A percentile compares a stretch with the other conserved stretches of the same genome.
Evolutionary conservation across 2,113 vertebrate genomes (phyloP).

Genomic region (Morone saxatilis): DNA sequence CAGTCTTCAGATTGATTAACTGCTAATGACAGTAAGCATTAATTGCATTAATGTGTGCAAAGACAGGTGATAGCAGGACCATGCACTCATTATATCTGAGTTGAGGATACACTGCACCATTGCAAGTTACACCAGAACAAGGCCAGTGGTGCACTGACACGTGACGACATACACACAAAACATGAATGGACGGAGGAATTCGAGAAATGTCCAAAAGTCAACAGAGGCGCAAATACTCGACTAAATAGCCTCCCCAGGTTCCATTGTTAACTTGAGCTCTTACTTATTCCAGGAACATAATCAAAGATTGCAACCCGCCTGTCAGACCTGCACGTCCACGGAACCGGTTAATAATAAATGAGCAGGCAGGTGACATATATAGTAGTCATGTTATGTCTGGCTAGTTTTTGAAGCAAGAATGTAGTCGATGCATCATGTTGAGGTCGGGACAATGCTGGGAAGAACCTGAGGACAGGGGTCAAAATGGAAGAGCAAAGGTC

Average conservation of each 20-base stretch:
- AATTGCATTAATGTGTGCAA: background rate
- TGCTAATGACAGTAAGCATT: background rate
- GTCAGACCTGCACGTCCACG: slow-evolving; percentile 7
- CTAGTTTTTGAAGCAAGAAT: slow-evolving; percentile 43
- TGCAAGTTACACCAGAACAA: slow-evolving; percentile 50
- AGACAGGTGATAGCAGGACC: background rate
- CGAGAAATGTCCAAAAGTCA: slow-evolving; percentile 73
- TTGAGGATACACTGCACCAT: slow-evolving; percentile 8
- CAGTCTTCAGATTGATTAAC: background rate
- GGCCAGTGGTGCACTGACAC: slow-evolving; percentile 56
- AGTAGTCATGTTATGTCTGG: slow-evolving; percentile 43
- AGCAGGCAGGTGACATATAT: slow-evolving; percentile 29
- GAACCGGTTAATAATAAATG: slow-evolving; percentile 44
- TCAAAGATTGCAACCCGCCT: slow-evolving; percentile 36
- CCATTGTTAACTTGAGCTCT: slow-evolving; percentile 71
- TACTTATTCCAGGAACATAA: slow-evolving; percentile 62
- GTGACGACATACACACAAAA: slow-evolving; percentile 58
- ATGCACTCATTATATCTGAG: slow-evolving; percentile 21
- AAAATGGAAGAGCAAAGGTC: slow-evolving; percentile 57
- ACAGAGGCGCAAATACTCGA: slow-evolving; percentile 55
- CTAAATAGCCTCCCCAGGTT: slow-evolving; percentile 60
- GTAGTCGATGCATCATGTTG: slow-evolving; percentile 7
- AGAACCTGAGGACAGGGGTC: slow-evolving; percentile 41
- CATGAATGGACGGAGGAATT: slow-evolving; percentile 71
- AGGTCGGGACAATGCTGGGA: slow-evolving; percentile 39